Conservation (phyloP, 2,888 invertebrate genomes). For the Heliconius sara region DNA sequence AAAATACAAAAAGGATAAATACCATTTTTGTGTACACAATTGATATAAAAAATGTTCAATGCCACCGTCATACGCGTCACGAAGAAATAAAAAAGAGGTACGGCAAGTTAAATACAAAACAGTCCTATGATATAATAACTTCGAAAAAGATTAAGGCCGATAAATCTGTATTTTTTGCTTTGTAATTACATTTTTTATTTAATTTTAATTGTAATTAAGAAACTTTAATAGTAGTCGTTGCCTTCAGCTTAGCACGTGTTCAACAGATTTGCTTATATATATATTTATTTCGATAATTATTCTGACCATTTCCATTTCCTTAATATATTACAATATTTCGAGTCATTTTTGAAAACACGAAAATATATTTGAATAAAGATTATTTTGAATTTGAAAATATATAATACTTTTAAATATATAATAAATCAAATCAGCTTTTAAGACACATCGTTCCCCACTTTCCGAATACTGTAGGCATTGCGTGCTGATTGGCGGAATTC, state of each 20-base stretch:
- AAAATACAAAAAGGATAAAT: neutral
- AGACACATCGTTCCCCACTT: too few species aligned
- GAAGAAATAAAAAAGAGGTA: neutral
- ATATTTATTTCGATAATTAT: too few species aligned
- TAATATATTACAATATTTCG: too few species aligned
- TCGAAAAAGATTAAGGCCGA: neutral
- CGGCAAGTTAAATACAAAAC: neutral
- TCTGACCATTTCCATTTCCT: too few species aligned
- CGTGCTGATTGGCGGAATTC: too few species aligned
- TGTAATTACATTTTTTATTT: slow-evolving; percentile 3
- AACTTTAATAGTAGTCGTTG: neutral
- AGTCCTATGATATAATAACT: neutral
- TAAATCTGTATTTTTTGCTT: neutral
- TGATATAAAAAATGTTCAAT: slow-evolving; percentile 1
- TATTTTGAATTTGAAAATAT: too few species aligned
- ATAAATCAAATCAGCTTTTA: too few species aligned
- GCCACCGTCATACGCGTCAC: slow-evolving; percentile 8
- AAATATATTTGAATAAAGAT: too few species aligned
- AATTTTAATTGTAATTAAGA: neutral
- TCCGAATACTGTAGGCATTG: too few species aligned
- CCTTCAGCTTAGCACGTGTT: slow-evolving; percentile 8
- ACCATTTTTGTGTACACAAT: neutral
- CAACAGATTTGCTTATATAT: neutral
- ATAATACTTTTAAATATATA: too few species aligned
- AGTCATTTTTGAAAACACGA: too few species aligned